Evolutionary conservation across 2,797 vertebrate species (phyloP), one percentile per base, ranked within the genome.

Genomic region (Oreochromis grahami): DNA sequence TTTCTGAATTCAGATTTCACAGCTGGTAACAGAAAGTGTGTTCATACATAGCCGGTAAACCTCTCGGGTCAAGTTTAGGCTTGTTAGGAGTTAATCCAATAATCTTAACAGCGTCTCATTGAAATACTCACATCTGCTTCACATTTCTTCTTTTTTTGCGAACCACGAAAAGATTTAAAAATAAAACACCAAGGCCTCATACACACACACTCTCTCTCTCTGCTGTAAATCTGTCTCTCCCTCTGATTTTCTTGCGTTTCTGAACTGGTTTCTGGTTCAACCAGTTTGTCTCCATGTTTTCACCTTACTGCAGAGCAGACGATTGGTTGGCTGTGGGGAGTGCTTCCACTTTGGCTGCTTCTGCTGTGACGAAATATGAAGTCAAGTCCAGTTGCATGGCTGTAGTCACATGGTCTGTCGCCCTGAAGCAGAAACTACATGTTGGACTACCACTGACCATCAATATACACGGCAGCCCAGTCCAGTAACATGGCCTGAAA

Each of bases 281-380:
- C 94, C 84, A 6, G 94, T 94, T 90, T 56, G 89, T 50, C 88
- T 88, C 82, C 93, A 90, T 95, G 76, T 79, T 82, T 91, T 7
- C 4, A 19, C 29, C 8, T n/a, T 60, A 70, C 36, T 21, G 68
- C 78, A 14, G 19, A 26, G 43, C 55, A 63, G 32, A 11, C 65
- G 74, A 89, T 86, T 89, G 87, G 87, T 81, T 87, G 70, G 43
- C 12, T 29, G 34, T 38, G 21, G 12, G 19, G 60, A 50, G 76
- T 9, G 19, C 8, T 77, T 70, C 48, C 21, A 26, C 68, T 48
- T 72, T 32, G 21, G 52, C 52, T 14, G 76, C 77, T 84, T 74
- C 38, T 84, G 52, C 51, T 63, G 48, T 55, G 58, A 80, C 45
- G 21, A 24, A 52, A 41, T 12, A 13, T 14, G 38, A 78, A 81